phyloP scores from a whole-genome alignment of 2,113 vertebrate species.

The Plectropomus leopardus region DNA sequence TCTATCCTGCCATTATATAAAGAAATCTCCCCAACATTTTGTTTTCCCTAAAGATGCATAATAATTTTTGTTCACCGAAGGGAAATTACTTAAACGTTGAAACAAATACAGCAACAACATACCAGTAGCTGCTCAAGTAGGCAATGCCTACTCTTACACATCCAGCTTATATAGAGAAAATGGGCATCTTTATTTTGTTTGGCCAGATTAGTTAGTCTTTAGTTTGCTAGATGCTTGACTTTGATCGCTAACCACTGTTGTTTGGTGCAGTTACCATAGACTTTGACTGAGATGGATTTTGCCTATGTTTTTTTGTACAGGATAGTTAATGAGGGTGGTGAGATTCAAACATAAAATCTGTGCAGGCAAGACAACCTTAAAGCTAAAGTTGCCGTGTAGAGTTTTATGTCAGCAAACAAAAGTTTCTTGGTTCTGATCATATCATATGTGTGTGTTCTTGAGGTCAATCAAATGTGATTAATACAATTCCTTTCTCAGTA shows the following conservation, averaged over 20 bases:
- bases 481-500: no score
- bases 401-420: no score
- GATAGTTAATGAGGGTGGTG: not conserved
- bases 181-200: no score
- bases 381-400: no score
- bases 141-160: not conserved
- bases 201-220: no score
- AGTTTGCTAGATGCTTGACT: not conserved
- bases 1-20: not conserved
- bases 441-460: no score
- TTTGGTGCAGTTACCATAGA: not conserved
- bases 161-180: not conserved
- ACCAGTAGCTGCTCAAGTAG: not conserved
- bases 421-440: no score
- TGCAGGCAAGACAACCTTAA: not conserved
- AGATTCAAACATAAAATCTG: not conserved
- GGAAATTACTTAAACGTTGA: not conserved
- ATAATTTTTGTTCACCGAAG: not conserved
- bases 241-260: not conserved
- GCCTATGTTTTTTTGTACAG: not conserved
- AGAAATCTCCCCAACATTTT: not conserved
- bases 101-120: not conserved
- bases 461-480: no score
- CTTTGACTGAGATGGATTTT: not conserved
- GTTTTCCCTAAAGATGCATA: not conserved